Conservation (phyloP, 2,113 vertebrate species). For the Australoheros scitulus region DNA sequence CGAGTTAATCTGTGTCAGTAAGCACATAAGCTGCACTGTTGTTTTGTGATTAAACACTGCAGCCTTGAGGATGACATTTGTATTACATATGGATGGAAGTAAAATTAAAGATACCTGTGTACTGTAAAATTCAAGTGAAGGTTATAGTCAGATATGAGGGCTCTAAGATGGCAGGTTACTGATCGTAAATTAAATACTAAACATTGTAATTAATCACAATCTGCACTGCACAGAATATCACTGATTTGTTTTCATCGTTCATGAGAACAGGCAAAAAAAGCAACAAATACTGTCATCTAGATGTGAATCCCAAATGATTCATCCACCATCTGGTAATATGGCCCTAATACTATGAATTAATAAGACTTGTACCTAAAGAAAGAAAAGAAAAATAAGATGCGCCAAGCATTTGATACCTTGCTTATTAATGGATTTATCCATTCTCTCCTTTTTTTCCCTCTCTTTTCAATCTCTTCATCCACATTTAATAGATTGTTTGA, state of each 20-base stretch:
- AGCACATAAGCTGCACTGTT: neutral
- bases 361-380: neutral
- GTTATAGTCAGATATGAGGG: neutral
- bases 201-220: neutral
- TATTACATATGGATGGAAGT: neutral
- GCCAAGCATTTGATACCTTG: neutral
- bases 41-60: neutral
- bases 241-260: neutral
- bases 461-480: neutral
- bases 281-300: neutral
- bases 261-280: neutral
- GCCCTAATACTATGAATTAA: neutral
- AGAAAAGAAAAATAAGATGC: neutral
- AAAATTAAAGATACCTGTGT: neutral
- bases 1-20: no score
- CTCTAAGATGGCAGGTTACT: neutral
- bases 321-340: neutral
- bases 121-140: neutral
- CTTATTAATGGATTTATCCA: neutral
- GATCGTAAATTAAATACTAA: neutral
- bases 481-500: neutral
- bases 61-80: constrained; percentile 2
- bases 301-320: neutral
- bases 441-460: neutral
- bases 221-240: neutral